These are phyloP conservation scores for Platyrinchus mystaceus DNA, from an alignment of 2,797 vertebrate genomes.

Conservation along the genomic window DNA sequence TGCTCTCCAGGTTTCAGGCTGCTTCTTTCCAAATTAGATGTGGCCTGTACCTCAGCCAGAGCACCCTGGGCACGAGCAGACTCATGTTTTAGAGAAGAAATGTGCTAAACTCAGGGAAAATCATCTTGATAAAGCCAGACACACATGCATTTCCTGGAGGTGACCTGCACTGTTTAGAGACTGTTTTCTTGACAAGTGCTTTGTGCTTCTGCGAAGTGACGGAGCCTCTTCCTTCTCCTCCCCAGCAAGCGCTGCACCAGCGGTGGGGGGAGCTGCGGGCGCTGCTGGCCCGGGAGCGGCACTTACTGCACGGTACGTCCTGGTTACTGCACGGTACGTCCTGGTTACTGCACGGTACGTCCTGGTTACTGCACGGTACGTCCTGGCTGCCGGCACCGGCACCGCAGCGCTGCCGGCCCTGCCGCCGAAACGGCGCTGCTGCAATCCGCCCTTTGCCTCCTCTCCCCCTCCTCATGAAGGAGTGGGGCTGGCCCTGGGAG, in stretches of 20 bases:
- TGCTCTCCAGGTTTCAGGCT: neutral
- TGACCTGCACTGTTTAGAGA: neutral
- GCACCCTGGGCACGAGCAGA: fast-evolving
- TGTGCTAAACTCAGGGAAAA: neutral
- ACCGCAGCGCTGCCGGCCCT: conserved; percentile 56
- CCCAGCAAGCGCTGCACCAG: conserved; percentile 86
- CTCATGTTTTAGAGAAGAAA: neutral
- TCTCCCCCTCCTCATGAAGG: too few relatives aligned
- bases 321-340: too few relatives aligned
- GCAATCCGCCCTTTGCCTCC: neutral
- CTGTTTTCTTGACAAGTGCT: fast-evolving
- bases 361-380: conserved; percentile 86
- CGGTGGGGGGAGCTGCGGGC: conserved; percentile 84
- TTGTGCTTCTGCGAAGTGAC: neutral
- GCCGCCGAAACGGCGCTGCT: neutral
- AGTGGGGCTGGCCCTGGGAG: neutral
- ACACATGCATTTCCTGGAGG: neutral
- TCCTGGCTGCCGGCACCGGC: neutral
- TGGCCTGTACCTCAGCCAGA: fast-evolving
- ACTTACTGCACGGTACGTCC: conserved; percentile 82
- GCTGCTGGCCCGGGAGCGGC: conserved; percentile 87
- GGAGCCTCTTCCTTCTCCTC: neutral
- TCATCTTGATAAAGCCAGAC: neutral
- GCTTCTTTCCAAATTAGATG: fast-evolving
- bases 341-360: too few relatives aligned